Evolutionary conservation across 2,888 invertebrate genomes (phyloP), one percentile per base, ranked within the genome.

Genomic region (Nephrotoma flavescens): DNA sequence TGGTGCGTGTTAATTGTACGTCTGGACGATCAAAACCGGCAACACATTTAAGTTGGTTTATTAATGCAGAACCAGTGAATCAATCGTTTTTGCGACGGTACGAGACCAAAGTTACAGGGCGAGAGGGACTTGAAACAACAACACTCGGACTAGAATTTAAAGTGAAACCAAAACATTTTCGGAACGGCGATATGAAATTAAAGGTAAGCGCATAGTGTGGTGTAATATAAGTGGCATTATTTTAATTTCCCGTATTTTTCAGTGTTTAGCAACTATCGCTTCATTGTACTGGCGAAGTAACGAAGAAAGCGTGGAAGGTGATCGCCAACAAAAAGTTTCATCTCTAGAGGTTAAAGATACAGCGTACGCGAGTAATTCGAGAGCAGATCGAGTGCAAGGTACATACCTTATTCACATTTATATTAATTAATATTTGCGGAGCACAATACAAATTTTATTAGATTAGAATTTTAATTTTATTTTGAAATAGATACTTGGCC

Each of bases 271-370:
- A 87, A 96, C 96, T 89, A 97, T 97, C 91, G 96, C 96, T 87
- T 95, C 96, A 52, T 95, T 97, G 84, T 97, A 97, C 92, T 96
- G 96, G 95, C 94, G 95, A 89, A 96, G 95, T 91, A 97, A 97
- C 92, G 97, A 97, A 91, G 96, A 97, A 91, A 96, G 96, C 90
- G 96, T 97, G 86, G 96, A 96, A 91, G 95, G 96, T 47, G 95
- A 95, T 89, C 94, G 95, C 89, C 93, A 95, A 89, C 94, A 94
- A 89, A 95, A 95, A 90, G 95, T 95, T 86, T 95, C 96, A 88
- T 95, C 95, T 85, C 92, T 95, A 89, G 95, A 96, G 90, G 96
- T 96, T 88, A 93, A 96, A 87, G 96, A 96, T 90, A 94, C 95
- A 87, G 94, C 93, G 6, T 90, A 92, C 6, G 91, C 92, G 0